Evolutionary conservation across 2,113 vertebrate species (phyloP).

Genomic region (Melanerpes formicivorus): DNA sequence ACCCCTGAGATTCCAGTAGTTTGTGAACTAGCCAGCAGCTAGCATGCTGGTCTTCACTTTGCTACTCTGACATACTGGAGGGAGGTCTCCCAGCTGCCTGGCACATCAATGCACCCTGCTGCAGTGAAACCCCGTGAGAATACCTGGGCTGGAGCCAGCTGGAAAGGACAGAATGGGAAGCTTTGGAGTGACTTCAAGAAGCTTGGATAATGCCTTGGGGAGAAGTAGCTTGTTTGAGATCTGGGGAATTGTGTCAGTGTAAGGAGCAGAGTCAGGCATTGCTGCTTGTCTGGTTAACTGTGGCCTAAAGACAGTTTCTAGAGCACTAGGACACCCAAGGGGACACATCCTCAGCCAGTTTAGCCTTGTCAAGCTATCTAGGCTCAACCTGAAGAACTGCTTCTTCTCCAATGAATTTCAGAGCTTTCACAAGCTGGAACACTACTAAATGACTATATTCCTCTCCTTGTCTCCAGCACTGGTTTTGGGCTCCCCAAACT

Average conservation of each 20-base stretch:
- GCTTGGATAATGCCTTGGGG: neutral
- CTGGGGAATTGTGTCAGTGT: neutral
- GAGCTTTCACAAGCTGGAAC: neutral
- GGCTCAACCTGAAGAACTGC: neutral
- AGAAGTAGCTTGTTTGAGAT: neutral
- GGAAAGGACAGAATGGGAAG: neutral
- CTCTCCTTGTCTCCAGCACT: neutral
- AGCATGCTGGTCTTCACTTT: neutral
- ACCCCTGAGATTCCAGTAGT: neutral
- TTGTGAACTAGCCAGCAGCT: neutral
- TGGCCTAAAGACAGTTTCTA: neutral
- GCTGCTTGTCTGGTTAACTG: neutral
- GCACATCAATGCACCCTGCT: rapidly evolving
- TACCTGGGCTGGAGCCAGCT: neutral
- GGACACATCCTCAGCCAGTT: neutral
- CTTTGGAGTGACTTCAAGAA: neutral
- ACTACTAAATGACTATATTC: neutral
- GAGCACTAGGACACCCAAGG: neutral
- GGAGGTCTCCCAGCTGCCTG: neutral
- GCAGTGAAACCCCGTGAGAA: neutral
- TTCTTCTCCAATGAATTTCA: neutral
- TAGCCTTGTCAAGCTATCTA: neutral
- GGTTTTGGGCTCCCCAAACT: neutral
- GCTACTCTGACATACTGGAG: neutral
- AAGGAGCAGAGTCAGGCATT: neutral